Percentiles rank a stretch among this genome's conserved stretches.
Evolutionary conservation across 2,797 vertebrate species (phyloP).

Genomic region (Eulemur albifrons): DNA sequence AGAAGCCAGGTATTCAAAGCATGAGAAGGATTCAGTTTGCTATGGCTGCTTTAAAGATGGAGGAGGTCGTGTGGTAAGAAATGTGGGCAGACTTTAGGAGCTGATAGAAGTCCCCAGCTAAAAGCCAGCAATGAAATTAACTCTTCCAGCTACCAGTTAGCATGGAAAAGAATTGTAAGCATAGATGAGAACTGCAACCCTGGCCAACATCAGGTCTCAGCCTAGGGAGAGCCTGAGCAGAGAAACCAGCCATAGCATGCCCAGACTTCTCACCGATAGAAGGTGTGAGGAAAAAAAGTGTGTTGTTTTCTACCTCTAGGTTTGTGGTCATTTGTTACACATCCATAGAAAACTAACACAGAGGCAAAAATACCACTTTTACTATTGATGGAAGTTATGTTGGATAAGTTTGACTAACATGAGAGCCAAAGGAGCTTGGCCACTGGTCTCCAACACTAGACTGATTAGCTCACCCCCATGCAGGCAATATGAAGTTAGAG

Average conservation of each 20-base stretch:
- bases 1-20: neutral
- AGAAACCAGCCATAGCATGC: neutral
- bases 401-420: neutral
- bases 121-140: neutral
- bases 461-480: neutral
- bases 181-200: neutral
- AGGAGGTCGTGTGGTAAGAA: neutral
- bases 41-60: neutral
- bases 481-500: neutral
- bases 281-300: neutral
- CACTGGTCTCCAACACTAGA: neutral
- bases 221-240: neutral
- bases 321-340: neutral
- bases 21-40: neutral
- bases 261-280: neutral
- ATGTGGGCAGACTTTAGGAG: neutral
- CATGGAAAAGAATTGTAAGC: neutral
- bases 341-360: neutral
- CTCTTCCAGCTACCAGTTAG: neutral
- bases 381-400: neutral
- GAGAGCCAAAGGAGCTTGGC: neutral
- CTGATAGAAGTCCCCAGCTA: neutral
- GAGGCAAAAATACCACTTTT: neutral
- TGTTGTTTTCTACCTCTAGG: neutral
- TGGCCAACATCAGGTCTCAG: neutral